phyloP scores from a whole-genome alignment of 2,113 vertebrate species.

The Bufo bufo region DNA sequence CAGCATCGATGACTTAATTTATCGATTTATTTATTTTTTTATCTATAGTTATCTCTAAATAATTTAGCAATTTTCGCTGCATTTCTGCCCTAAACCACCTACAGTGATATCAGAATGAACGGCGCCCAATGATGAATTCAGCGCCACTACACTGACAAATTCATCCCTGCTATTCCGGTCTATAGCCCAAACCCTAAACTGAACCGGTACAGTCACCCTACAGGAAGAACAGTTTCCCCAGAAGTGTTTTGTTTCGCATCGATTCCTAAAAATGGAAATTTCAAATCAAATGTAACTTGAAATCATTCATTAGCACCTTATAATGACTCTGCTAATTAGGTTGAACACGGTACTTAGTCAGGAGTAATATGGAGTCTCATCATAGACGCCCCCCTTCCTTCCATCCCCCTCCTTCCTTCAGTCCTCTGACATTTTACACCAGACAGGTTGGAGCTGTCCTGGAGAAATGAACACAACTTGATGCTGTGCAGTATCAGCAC shows the following conservation, averaged over 20 bases:
- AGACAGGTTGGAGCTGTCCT: constrained; percentile 71
- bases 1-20: too few species aligned
- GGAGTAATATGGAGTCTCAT: constrained; percentile 79
- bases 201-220: not conserved
- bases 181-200: not conserved
- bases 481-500: constrained; percentile 61
- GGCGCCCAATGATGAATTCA: not conserved
- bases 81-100: not conserved
- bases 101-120: not conserved
- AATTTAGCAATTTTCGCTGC: not conserved
- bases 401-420: constrained; percentile 61
- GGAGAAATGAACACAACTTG: constrained; percentile 64
- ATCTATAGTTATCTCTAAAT: not conserved
- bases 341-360: constrained; percentile 84
- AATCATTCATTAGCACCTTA: constrained; percentile 90
- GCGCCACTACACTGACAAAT: too few species aligned
- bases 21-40: not conserved
- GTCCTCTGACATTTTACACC: constrained; percentile 74
- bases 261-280: constrained; percentile 68
- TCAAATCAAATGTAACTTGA: constrained; percentile 75
- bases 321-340: constrained; percentile 93
- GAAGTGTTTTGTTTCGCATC: constrained; percentile 40
- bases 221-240: not conserved
- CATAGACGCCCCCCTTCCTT: constrained; percentile 64
- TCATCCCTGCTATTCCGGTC: not conserved